Conservation (phyloP, 2,888 invertebrate species). For the Ophioninae sp. region DNA sequence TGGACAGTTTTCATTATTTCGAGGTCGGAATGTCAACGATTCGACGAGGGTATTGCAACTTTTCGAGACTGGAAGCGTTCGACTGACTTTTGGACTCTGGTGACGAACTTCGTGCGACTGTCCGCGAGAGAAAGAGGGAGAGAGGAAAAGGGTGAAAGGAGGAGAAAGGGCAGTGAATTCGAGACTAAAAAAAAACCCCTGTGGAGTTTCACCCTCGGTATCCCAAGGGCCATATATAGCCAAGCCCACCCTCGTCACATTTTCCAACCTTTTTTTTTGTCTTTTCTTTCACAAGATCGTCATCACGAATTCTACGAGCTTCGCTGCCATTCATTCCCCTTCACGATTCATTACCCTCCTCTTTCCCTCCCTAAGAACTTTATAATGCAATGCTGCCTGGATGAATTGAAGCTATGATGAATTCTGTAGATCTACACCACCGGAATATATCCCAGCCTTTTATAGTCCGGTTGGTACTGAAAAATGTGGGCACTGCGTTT, state of each 20-base stretch:
- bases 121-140: too few species aligned
- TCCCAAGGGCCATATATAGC: conserved; percentile 35
- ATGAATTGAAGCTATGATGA: background rate
- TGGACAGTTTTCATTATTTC: too few species aligned
- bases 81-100: too few species aligned
- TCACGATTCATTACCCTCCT: too few species aligned
- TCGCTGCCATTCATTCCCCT: conserved; percentile 1
- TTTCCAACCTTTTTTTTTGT: conserved; percentile 31
- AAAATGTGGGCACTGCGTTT: background rate
- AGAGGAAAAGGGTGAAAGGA: too few species aligned
- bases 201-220: conserved; percentile 27
- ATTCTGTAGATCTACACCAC: background rate
- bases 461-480: background rate
- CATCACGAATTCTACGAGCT: conserved; percentile 8
- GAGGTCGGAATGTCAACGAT: too few species aligned
- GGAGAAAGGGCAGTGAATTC: background rate
- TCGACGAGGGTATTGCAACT: too few species aligned
- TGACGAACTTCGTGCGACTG: too few species aligned
- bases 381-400: background rate
- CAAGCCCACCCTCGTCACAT: conserved; percentile 43
- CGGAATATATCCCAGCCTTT: background rate
- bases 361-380: background rate
- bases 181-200: conserved; percentile 15
- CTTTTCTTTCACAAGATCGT: conserved; percentile 43
- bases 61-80: too few species aligned